These are phyloP conservation scores for Andricus grossulariae DNA, from an alignment of 1,140 invertebrate species.

Conservation along the genomic window DNA sequence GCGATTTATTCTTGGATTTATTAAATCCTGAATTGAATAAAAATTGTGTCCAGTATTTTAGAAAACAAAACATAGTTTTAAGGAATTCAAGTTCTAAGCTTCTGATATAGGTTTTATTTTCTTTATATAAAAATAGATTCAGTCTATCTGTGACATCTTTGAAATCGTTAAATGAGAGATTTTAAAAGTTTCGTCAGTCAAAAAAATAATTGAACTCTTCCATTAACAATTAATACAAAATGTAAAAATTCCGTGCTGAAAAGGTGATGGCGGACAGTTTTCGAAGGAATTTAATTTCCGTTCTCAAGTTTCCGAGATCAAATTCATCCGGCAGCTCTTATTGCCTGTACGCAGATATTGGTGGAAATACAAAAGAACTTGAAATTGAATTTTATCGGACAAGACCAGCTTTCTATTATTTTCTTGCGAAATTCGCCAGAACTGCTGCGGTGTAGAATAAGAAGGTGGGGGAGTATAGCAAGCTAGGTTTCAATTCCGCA, in stretches of 20 bases:
- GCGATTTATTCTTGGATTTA: too few relatives aligned
- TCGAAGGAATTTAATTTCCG: conserved; percentile 30
- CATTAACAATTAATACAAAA: background rate
- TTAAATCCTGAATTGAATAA: too few relatives aligned
- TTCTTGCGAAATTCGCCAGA: conserved; percentile 11
- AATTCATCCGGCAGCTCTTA: conserved; percentile 29
- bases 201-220: background rate
- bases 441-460: conserved; percentile 13
- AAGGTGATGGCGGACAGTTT: background rate
- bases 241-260: background rate
- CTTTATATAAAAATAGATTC: too few relatives aligned
- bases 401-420: conserved; percentile 29
- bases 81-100: too few relatives aligned
- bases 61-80: too few relatives aligned
- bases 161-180: too few relatives aligned
- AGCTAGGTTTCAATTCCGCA: conserved; percentile 1
- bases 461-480: background rate
- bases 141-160: too few relatives aligned
- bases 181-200: too few relatives aligned
- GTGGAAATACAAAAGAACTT: conserved; percentile 26
- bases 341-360: conserved; percentile 29
- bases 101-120: too few relatives aligned
- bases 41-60: too few relatives aligned
- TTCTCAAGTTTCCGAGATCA: conserved; percentile 28
- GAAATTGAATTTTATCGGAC: conserved; percentile 31